Base-by-base conservation (phyloP, 2,113 vertebrate species). In the Salvelinus namaycush region DNA sequence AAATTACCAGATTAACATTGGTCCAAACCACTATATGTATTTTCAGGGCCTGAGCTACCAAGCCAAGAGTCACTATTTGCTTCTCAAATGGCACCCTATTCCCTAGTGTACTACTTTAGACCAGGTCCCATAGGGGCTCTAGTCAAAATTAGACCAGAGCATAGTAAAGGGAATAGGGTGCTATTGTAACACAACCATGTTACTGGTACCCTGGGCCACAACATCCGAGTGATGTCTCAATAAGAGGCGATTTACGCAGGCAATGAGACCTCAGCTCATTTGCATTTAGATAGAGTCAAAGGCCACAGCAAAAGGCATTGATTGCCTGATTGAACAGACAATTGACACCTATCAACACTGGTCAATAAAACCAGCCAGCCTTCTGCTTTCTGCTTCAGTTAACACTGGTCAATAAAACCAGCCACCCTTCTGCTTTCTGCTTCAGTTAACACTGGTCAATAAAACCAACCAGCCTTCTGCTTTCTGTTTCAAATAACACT, bases 261-360 rank as follows among this genome's bases (percentile, higher is more conserved):
- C 22, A 27, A 12, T 49, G 54, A 24, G 48, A 70, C 5, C 24
- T 74, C 13, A 31, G 1, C 79, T 80, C 18, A 90, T 93, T 93
- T 90, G 85, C 90, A 92, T 92, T 85, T 92, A 91, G 76, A 92
- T 86, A 5, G 82, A 80, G 76, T 74, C 72, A 86, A 88, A 88
- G 87, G 87, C 87, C 86, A 87, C 49, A 5, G 73, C 75, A 70
- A 89, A 34, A 79, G 78, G 70, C 20, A 8, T 39, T 39, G 77
- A 84, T 82, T 74, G 31, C 69, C 14, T 81, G 74, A 86, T 75
- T 70, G 79, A 7, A 31, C 22, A 79, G 78, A 26, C 76, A 76
- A 68, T 81, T 83, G 72, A 71, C 68, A 22, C 18, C 69, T 62
- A 83, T 83, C 24, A 79, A 39, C 54, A 65, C 68, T 1, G 0